phyloP scores from a whole-genome alignment of 2,888 invertebrate genomes.

The Augochlorella aurata region DNA sequence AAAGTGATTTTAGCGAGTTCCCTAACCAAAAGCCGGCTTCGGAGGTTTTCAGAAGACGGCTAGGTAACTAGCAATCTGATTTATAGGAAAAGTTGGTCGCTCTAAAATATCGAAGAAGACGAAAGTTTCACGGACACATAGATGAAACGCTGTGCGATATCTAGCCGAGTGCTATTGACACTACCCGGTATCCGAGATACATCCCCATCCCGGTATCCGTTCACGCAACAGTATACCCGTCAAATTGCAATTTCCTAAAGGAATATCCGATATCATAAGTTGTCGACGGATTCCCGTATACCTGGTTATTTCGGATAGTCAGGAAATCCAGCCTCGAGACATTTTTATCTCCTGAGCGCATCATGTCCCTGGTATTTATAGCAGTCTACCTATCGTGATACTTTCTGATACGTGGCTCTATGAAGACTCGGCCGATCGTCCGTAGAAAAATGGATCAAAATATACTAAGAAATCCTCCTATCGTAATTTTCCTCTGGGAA shows the following conservation, averaged over 20 bases:
- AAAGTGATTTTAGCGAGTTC: background rate
- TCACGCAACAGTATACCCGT: constrained; percentile 6
- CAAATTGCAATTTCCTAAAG: constrained; percentile 14
- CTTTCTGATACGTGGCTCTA: background rate
- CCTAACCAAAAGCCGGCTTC: background rate
- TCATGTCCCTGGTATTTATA: background rate
- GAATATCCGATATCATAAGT: constrained; percentile 14
- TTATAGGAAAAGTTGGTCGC: background rate
- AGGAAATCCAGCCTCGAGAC: background rate
- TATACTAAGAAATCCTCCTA: background rate
- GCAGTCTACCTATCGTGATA: background rate
- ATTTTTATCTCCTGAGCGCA: background rate
- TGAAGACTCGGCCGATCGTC: too few relatives aligned
- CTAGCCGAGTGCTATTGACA: constrained; percentile 4
- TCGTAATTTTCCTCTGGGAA: background rate
- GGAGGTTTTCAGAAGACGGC: background rate
- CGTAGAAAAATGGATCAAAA: background rate
- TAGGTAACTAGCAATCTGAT: background rate
- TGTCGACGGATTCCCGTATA: constrained; percentile 4
- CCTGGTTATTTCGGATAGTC: constrained; percentile 9
- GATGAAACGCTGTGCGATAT: background rate
- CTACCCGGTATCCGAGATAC: background rate
- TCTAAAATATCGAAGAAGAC: background rate
- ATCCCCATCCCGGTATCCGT: background rate
- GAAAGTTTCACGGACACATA: background rate